These are phyloP conservation scores for Adineta ricciae DNA, from an alignment of 2,888 invertebrate species.

Conservation along the genomic window DNA sequence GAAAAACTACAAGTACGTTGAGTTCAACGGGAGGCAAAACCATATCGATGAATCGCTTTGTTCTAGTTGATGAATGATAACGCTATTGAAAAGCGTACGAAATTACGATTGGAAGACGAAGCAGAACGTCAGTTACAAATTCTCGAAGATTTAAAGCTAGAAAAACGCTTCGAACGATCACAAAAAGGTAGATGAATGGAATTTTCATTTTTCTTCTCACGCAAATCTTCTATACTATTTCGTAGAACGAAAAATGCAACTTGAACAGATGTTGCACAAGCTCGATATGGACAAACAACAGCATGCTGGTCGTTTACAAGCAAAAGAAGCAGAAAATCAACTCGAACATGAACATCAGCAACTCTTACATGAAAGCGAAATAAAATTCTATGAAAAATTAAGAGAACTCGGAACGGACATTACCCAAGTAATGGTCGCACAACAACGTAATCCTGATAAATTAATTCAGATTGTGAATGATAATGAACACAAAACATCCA, in stretches of 20 bases:
- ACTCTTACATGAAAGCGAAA: neutral
- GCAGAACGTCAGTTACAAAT: neutral
- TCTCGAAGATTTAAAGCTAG: neutral
- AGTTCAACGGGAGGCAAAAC: too few species aligned
- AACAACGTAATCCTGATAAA: neutral
- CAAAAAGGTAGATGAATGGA: neutral
- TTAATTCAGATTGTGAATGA: neutral
- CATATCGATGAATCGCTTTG: too few species aligned
- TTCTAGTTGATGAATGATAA: slow-evolving; percentile 43
- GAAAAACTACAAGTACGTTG: slow-evolving; percentile 42
- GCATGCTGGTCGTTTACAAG: neutral
- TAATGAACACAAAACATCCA: neutral
- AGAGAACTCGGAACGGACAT: neutral
- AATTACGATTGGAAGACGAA: slow-evolving; percentile 39
- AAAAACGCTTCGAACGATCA: slow-evolving; percentile 2
- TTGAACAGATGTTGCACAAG: neutral
- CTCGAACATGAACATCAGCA: neutral
- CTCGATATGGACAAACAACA: neutral
- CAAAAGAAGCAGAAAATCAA: neutral
- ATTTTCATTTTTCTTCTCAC: too few species aligned
- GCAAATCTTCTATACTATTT: too few species aligned
- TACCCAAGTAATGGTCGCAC: neutral
- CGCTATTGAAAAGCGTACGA: slow-evolving; percentile 43
- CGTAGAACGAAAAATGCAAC: neutral
- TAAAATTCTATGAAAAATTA: neutral